phyloP scores from a whole-genome alignment of 2,797 vertebrate species.

The Lutjanus argentimaculatus region DNA sequence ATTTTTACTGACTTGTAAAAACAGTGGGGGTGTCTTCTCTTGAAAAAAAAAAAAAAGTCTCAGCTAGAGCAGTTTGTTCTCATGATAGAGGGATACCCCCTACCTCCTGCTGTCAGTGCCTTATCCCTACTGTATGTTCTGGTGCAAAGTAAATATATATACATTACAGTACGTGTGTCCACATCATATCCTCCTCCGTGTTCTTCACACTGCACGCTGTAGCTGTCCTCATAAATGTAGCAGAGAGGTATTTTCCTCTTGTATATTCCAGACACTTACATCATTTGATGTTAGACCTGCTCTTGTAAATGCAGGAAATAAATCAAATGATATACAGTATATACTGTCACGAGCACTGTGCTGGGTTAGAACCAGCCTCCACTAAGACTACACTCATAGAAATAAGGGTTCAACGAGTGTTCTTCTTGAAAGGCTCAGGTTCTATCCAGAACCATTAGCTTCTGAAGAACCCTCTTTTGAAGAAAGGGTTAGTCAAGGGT shows the following conservation, averaged over 20 bases:
- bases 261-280: conserved; percentile 45
- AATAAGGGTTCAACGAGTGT: no score
- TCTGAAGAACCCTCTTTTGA: no score
- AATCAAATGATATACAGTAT: conserved; percentile 51
- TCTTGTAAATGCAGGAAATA: conserved; percentile 39
- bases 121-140: conserved; percentile 31
- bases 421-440: no score
- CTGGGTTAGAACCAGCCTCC: conserved; percentile 40
- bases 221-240: conserved; percentile 51
- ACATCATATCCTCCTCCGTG: conserved; percentile 33
- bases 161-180: conserved; percentile 18
- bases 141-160: conserved; percentile 45
- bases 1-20: conserved; percentile 66
- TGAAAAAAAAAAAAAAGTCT: not conserved
- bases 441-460: no score
- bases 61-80: conserved; percentile 30
- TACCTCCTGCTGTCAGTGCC: conserved; percentile 31
- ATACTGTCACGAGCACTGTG: conserved; percentile 5
- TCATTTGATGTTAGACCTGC: conserved; percentile 45
- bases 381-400: conserved; percentile 20
- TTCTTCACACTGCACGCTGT: conserved; percentile 19
- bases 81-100: conserved; percentile 18
- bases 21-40: conserved; percentile 34
- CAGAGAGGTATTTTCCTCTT: conserved; percentile 44
- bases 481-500: no score